These are phyloP conservation scores for Kryphioiulus occultus DNA, from an alignment of 2,888 invertebrate genomes.

Conservation along the genomic window DNA sequence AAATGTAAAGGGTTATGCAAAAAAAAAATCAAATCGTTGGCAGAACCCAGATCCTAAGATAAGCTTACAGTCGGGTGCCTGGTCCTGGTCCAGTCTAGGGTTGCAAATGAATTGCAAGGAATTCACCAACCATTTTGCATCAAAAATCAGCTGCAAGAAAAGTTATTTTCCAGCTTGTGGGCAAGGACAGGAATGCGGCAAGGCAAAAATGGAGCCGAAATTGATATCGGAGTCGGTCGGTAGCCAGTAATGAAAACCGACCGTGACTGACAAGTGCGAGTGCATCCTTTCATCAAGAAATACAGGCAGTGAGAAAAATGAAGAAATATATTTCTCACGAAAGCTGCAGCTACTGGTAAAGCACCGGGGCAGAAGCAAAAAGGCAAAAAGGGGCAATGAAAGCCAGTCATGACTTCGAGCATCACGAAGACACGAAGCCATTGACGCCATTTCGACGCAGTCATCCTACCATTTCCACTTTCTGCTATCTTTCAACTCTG, in stretches of 20 bases:
- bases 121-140: too few species aligned
- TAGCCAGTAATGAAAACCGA: not conserved
- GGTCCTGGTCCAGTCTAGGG: too few species aligned
- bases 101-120: too few species aligned
- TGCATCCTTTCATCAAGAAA: constrained; percentile 28
- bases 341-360: not conserved
- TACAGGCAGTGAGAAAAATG: constrained; percentile 33
- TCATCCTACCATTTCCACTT: not conserved
- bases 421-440: constrained; percentile 7
- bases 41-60: too few species aligned
- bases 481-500: not conserved
- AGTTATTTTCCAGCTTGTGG: not conserved
- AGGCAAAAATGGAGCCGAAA: not conserved
- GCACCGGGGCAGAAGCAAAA: not conserved
- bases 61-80: too few species aligned
- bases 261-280: constrained; percentile 41
- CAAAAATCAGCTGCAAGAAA: not conserved
- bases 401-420: not conserved
- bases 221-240: not conserved
- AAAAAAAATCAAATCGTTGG: too few species aligned
- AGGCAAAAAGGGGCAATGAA: not conserved
- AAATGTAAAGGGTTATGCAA: too few species aligned
- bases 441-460: not conserved
- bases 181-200: not conserved
- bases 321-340: constrained; percentile 41